Evolutionary conservation across 2,888 invertebrate species (phyloP), one percentile per base, ranked within the genome.

Genomic region (Trissoscelio sp.): DNA sequence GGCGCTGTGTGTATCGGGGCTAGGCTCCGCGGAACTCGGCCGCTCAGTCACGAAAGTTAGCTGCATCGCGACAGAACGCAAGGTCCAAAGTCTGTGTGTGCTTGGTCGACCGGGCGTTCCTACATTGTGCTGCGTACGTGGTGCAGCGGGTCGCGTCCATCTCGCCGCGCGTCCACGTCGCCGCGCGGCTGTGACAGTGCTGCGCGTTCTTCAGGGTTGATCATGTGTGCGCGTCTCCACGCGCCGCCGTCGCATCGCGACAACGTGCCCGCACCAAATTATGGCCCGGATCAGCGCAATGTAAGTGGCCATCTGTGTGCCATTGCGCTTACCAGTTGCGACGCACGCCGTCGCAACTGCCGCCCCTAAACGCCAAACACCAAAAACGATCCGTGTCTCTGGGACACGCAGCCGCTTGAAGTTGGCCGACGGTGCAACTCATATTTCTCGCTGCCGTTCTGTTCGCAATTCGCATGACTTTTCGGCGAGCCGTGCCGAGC

Each of bases 21-120:
- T 88, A 87, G 90, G 88, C 88, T 90, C 88, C 72, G 60, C 81
- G 78, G 70, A 83, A 80, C 73, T 84, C 84, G 80, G 85, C 81
- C 85, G 87, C 86, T 91, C 89, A 91, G 91, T 91, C 88, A 85
- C 85, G 84, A 88, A 89, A 89, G 88, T 89, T 87, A 86, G 82
- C 87, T 91, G 91, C 91, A 91, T 85, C 90, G 88, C 88, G 86
- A 82, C 87, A 86, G 86, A 88, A 87, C 89, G 57, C n/a, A n/a
- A 9, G 18, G 57, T 20, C 1, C 20, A 20, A 34, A 34, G 18
- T 20, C 4, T 37, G 37, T n/a, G 53, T n/a, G n/a, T n/a, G n/a
- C n/a, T n/a, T n/a, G 7, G 48, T 62, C 16, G 37, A 48, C 69
- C 58, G 70, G 69, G n/a, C 69, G 75, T 46, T 64, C 60, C 66